Base-by-base conservation (phyloP, 1,140 invertebrate species). In the Steinernema feltiae region DNA sequence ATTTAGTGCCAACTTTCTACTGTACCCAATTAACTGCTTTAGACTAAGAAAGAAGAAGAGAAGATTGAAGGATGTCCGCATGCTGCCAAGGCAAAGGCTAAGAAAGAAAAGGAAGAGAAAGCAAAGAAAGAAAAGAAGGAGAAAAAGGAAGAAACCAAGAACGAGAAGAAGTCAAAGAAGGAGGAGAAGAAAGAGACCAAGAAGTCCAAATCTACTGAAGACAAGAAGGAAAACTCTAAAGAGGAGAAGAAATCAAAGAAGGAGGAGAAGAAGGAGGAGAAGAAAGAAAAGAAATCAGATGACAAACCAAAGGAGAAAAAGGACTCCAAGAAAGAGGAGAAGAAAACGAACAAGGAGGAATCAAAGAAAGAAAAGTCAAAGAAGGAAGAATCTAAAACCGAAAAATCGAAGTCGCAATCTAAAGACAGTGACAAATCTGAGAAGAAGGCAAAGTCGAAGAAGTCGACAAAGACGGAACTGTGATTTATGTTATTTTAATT, bases 201-300 rank as follows among this genome's bases (percentile, higher is more conserved):
- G 31, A 18, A 71, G 12, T 15, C n/a, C 7, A 74, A 74, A 24
- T 1, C 2, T 1, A 30, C 27, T 1, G 18, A 74, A 32, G 29
- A 78, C 1, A 63, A 79, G 27, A 77, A 71, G 48, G 75, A 79
- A 48, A 71, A 78, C 12, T 75, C 72, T 1, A 72, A 73, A 30
- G 72, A 74, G 35, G 53, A 69, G 46, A 69, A 71, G 17, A 75
- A 81, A n/a, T n/a, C n/a, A 73, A 70, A 78, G 71, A 80, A 80
- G 35, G 70, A 78, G 17, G 71, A 74, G 7, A 78, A 80, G 48
- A 77, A 77, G 46, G 72, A 73, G 24, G 41, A 78, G 72, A 77
- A 78, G 46, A 46, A 76, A 17, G 71, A 79, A 30, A 76, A 76
- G 70, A 69, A 78, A 70, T 63, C 75, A 77, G 31, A 24, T 17